Evolutionary conservation across 2,113 vertebrate species (phyloP), one percentile per base, ranked within the genome.

Genomic region (Phaethon lepturus): DNA sequence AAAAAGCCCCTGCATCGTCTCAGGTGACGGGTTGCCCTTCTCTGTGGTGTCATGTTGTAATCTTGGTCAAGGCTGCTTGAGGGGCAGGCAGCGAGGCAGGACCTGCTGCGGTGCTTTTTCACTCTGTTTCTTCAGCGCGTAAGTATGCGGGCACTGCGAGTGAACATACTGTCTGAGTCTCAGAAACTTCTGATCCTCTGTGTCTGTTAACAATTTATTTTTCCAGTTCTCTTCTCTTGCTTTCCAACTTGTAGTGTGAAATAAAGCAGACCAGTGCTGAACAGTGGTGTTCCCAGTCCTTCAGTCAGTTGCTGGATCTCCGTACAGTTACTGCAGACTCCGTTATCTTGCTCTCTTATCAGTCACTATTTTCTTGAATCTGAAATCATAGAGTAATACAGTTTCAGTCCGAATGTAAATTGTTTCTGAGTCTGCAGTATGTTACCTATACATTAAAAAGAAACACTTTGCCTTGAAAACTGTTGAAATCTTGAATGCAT

Each of bases 1-100:
- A 64, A 28, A 44, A 74, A 93, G 86, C 31, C 77, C 86, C 63
- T 91, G 93, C 88, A 24, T 67, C 81, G 7, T 96, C 96, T 98
- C 63, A 2, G 62, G 79, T 97, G 97, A 86, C 89, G 1, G 63
- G 80, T 62, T 92, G 88, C 95, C 91, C 76, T 85, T 76, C 53
- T 82, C 64, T 38, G 62, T 77, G 92, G 85, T 96, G 91, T 96
- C 73, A 35, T 5, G n/a, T 64, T 92, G 49, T 93, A 11, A 38
- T 62, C 86, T 75, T 80, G 88, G 62, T 78, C 59, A 50, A 71
- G 76, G 85, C 88, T 90, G 72, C 80, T 38, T 50, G 93, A 63
- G 53, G 74, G 86, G n/a, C 64, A 85, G 64, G 74, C 86, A 22
- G 66, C 12, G 86, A 94, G 84, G 5, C 81, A 19, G 64, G 73